phyloP scores from a whole-genome alignment of 2,113 vertebrate genomes.

The Zosterops hypoxanthus region DNA sequence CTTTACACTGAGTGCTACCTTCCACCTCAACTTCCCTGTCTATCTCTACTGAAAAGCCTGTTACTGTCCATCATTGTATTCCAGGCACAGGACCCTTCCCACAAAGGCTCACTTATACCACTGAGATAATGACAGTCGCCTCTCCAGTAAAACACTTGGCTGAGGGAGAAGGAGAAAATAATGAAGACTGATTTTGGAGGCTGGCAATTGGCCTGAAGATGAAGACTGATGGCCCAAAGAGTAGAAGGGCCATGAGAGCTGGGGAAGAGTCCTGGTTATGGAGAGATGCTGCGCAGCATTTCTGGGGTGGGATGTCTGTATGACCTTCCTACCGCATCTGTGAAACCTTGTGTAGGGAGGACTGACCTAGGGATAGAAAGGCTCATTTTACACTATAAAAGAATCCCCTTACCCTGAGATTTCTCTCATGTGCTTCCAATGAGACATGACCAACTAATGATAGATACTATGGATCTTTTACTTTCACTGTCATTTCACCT shows the following conservation, averaged over 20 bases:
- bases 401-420: not conserved
- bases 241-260: not conserved
- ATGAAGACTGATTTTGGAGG: not conserved
- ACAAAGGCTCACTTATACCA: not conserved
- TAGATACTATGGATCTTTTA: not conserved
- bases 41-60: not conserved
- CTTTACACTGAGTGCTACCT: not conserved
- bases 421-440: not conserved
- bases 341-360: not conserved
- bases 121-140: not conserved
- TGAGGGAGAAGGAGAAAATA: not conserved
- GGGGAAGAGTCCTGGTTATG: not conserved
- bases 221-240: not conserved
- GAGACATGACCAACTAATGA: not conserved
- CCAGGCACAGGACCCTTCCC: not conserved
- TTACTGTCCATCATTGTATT: not conserved
- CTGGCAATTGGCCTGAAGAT: not conserved
- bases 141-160: not conserved
- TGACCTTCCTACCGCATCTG: not conserved
- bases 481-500: not conserved
- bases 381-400: not conserved
- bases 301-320: accelerated
- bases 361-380: not conserved
- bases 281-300: not conserved
- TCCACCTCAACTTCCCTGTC: not conserved